Evolutionary conservation across 2,797 vertebrate genomes (phyloP).

Genomic region (Valencia hispanica): DNA sequence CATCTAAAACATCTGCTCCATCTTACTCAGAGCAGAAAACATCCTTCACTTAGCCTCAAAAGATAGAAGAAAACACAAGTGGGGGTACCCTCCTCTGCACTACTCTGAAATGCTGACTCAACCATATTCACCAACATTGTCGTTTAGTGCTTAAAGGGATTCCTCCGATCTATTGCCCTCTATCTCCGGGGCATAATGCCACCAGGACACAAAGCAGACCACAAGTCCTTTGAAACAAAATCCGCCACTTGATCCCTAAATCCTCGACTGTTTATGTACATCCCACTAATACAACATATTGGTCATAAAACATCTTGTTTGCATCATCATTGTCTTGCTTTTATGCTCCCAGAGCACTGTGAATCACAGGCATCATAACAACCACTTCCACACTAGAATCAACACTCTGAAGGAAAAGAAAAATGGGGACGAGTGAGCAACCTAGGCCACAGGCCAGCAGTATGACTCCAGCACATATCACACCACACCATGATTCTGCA

Average conservation of each 20-base stretch:
- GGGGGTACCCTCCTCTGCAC: conserved; percentile 51
- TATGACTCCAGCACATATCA: conserved; percentile 49
- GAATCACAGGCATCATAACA: conserved; percentile 59
- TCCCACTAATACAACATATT: conserved; percentile 57
- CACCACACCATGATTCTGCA: conserved; percentile 49
- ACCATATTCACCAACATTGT: conserved; percentile 21
- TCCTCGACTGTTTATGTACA: conserved; percentile 54
- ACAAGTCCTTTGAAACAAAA: conserved; percentile 71
- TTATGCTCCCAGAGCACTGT: conserved; percentile 28
- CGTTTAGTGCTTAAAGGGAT: conserved; percentile 16
- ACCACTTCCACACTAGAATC: conserved; percentile 39
- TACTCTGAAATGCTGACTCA: conserved; percentile 43
- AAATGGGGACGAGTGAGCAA: conserved; percentile 35
- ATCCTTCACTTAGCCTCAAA: conserved; percentile 49
- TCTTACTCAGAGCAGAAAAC: conserved; percentile 51
- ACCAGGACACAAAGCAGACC: conserved; percentile 64
- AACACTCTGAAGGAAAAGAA: conserved; percentile 42
- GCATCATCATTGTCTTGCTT: conserved; percentile 57
- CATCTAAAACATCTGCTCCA: conserved; percentile 72
- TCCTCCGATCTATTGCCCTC: conserved; percentile 36
- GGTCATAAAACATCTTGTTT: conserved; percentile 66
- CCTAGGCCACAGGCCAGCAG: conserved; percentile 26
- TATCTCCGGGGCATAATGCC: conserved; percentile 42
- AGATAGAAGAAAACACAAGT: conserved; percentile 51
- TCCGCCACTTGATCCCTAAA: conserved; percentile 52